phyloP scores from a whole-genome alignment of 2,888 invertebrate genomes.

The Ptilodon capucinus region DNA sequence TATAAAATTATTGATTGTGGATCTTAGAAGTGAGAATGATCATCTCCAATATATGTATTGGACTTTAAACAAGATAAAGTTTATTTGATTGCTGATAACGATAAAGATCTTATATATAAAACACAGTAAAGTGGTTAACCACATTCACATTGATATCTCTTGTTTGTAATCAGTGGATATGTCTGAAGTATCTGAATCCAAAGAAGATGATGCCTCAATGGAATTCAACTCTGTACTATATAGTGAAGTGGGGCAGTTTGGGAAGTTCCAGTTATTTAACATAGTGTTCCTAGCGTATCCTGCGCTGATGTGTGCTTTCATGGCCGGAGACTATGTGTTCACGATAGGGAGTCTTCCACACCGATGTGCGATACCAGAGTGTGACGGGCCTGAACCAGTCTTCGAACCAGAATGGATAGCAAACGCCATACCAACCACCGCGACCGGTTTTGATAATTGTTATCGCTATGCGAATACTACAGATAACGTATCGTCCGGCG shows the following conservation, averaged over 20 bases:
- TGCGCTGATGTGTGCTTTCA: slow-evolving; percentile 58
- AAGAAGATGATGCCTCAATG: slow-evolving; percentile 33
- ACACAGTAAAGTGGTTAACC: slow-evolving; percentile 28
- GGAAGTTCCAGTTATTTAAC: slow-evolving; percentile 63
- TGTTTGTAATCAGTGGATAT: slow-evolving; percentile 30
- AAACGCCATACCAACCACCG: slow-evolving; percentile 56
- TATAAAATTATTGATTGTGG: background rate
- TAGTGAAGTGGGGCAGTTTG: slow-evolving; percentile 62
- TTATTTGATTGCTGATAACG: slow-evolving; percentile 33
- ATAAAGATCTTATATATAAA: slow-evolving; percentile 35
- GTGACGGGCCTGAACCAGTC: slow-evolving; percentile 53
- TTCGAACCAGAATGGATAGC: slow-evolving; percentile 61
- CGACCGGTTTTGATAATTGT: slow-evolving; percentile 64
- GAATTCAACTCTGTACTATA: slow-evolving; percentile 63
- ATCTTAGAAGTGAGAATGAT: background rate
- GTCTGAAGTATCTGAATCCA: slow-evolving; percentile 7
- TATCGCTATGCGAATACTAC: slow-evolving; percentile 49
- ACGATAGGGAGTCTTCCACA: slow-evolving; percentile 64
- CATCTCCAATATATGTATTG: background rate
- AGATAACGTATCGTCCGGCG: slow-evolving; percentile 27
- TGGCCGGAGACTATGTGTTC: slow-evolving; percentile 71
- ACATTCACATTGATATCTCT: slow-evolving; percentile 25
- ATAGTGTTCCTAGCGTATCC: slow-evolving; percentile 56
- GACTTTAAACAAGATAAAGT: slow-evolving; percentile 23
- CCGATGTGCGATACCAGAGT: slow-evolving; percentile 60